phyloP scores from a whole-genome alignment of 1,140 invertebrate genomes.

The Choristoneura fumiferana region DNA sequence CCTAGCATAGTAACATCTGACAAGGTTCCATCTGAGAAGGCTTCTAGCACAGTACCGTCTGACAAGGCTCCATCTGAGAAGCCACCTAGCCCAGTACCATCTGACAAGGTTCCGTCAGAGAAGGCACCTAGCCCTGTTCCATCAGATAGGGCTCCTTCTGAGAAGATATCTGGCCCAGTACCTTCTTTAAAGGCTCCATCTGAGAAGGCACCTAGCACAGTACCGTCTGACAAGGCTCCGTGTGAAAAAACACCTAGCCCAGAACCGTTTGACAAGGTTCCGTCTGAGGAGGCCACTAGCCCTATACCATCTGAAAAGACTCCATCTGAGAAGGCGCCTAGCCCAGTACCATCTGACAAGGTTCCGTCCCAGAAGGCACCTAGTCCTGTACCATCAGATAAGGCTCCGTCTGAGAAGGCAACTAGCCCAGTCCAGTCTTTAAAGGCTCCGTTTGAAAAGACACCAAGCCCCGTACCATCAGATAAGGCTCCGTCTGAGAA shows the following conservation, averaged over 20 bases:
- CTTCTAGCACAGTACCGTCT: background rate
- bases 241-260: background rate
- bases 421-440: background rate
- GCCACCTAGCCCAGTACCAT: background rate
- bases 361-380: slow-evolving; percentile 3
- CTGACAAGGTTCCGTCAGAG: background rate
- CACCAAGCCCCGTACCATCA: slow-evolving; percentile 3
- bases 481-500: slow-evolving; percentile 22
- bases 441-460: slow-evolving; percentile 12
- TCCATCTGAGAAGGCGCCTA: slow-evolving; percentile 21
- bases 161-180: background rate
- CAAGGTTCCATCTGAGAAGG: slow-evolving; percentile 1
- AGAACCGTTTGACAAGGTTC: no score
- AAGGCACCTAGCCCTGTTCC: background rate
- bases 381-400: slow-evolving; percentile 5
- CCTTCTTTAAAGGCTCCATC: background rate
- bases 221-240: background rate
- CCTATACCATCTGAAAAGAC: slow-evolving; percentile 1
- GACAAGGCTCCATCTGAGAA: background rate
- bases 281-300: background rate
- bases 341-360: slow-evolving; percentile 5
- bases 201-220: background rate
- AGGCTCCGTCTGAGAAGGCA: slow-evolving; percentile 17
- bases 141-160: background rate
- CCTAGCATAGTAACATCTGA: background rate